These are phyloP conservation scores for rabbit (Oryctolagus cuniculus) DNA, from an alignment of 2,113 vertebrate genomes.

Conservation along the genomic window DNA sequence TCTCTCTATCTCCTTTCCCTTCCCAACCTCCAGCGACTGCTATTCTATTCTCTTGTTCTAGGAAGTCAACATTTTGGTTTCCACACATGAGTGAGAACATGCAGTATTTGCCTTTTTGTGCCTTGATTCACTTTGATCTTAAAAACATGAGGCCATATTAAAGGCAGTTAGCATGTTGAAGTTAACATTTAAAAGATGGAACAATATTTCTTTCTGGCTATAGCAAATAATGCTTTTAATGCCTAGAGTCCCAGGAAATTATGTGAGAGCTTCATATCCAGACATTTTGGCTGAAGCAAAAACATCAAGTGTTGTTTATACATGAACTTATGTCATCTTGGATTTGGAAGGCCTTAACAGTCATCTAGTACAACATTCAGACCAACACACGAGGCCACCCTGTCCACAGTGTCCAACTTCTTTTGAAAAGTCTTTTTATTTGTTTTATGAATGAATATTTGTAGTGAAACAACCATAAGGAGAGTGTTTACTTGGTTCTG, in stretches of 20 bases:
- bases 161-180: background rate
- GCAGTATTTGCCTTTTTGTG: no score
- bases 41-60: no score
- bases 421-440: background rate
- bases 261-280: background rate
- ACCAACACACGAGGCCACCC: background rate
- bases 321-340: background rate
- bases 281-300: background rate
- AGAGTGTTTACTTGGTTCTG: background rate
- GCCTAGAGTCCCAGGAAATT: background rate
- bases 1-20: no score
- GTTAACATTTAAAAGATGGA: background rate
- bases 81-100: no score
- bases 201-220: background rate
- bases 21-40: no score
- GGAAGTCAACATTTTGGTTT: no score
- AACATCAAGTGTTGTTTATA: background rate
- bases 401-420: background rate
- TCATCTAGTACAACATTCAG: background rate
- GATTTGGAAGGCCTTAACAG: background rate
- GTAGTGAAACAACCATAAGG: background rate
- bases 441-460: background rate
- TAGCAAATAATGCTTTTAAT: background rate
- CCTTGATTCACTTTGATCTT: background rate
- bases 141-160: background rate